Base-by-base conservation (phyloP, 2,797 vertebrate species). In the Phoeniculus purpureus region DNA sequence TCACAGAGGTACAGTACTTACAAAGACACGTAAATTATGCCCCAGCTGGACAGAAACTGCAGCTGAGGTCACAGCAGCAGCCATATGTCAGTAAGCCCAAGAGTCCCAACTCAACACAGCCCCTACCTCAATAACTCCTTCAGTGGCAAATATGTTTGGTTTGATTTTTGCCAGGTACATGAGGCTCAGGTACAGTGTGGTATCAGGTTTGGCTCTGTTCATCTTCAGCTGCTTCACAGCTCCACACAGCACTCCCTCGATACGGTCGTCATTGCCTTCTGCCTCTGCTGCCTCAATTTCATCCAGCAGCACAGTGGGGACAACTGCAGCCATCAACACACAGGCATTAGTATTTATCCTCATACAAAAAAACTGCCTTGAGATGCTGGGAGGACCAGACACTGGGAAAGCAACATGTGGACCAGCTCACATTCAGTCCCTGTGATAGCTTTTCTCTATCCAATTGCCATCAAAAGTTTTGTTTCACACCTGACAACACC, bases 161-260 rank as follows among this genome's bases (percentile, higher is more conserved):
- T 99, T 99, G 93, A 99, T 99, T 96, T 99, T 99, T 70, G 99
- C 99, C 96, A 99, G 95, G 94, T 98, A 99, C 99, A 99, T 99
- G 74, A 99, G 98, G 84, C 98, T 99, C 85, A 99, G 98, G 96
- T 99, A 99, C 13, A 99, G 97, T 0, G 98, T 98, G 85, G 98
- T 98, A 91, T 99, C 99, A 0, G 99, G 99, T 78, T 99, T 99
- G 87, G 99, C 99, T 84, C 99, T 97, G 48, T 99, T 99, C 97
- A 98, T 95, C 94, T 99, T 99, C 73, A 99, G 98, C 87, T 99
- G 99, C 92, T 98, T 99, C 85, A 98, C 99, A 0, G 99, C 99
- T 71, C 99, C 99, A 12, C 99, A 99, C 54, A 99, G 97, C 68
- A 99, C 97, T 0, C 99, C 99, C 95, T 99, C 99, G 0, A 99